Percentiles rank a stretch among this genome's conserved stretches.
phyloP scores from a whole-genome alignment of 2,888 invertebrate species.

The Metopia argyrocephala region DNA sequence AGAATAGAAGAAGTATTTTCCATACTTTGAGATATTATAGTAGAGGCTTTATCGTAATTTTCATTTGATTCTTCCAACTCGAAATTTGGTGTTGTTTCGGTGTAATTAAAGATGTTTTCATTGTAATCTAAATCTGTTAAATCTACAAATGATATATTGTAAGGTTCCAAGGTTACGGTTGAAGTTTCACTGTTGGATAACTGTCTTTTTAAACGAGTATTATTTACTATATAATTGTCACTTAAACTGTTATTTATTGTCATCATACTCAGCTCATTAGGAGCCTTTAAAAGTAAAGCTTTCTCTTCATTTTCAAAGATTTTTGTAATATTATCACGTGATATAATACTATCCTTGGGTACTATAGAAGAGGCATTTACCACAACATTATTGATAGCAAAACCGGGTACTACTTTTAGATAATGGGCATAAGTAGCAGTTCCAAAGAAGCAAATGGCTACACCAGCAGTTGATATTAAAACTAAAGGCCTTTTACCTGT shows the following conservation, averaged over 20 bases:
- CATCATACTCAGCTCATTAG: background rate
- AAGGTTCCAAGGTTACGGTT: conserved; percentile 38
- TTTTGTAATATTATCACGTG: conserved; percentile 75
- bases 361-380: conserved; percentile 75
- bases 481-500: conserved; percentile 86
- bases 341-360: conserved; percentile 73
- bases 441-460: conserved; percentile 82
- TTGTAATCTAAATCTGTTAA: conserved; percentile 54
- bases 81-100: conserved; percentile 59
- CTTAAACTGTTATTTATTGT: conserved; percentile 14
- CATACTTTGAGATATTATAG: background rate
- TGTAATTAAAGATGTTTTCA: conserved; percentile 49
- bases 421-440: conserved; percentile 78
- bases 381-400: conserved; percentile 77
- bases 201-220: conserved; percentile 69
- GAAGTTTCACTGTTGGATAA: conserved; percentile 1
- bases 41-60: conserved; percentile 35
- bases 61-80: conserved; percentile 62
- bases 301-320: conserved; percentile 74
- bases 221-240: conserved; percentile 42
- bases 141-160: conserved; percentile 66
- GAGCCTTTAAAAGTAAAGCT: conserved; percentile 63
- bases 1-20: background rate
- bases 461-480: conserved; percentile 84
- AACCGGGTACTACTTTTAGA: conserved; percentile 76